Base-by-base conservation (phyloP, 2,888 invertebrate genomes). In the Drosophila nigricruria region DNA sequence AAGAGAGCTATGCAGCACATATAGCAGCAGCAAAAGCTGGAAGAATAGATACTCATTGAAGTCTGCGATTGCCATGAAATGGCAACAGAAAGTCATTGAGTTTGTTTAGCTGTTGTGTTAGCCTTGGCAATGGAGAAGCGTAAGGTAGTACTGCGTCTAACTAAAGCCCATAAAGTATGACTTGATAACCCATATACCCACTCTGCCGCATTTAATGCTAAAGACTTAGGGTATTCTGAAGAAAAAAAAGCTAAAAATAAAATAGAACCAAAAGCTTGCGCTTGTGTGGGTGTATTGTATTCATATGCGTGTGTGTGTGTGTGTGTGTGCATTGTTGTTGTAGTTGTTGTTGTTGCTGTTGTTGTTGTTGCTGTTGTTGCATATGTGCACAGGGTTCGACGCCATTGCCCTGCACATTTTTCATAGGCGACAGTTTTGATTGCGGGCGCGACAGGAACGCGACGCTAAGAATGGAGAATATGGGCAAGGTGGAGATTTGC, bases 381-480 rank as follows among this genome's bases (percentile, higher is more conserved):
- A 47, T 66, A 45, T 66, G 61, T 67, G 77, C 68, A 70, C 68
- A 70, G 68, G 70, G 71, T 64, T 70, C 59, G 89, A 73, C 79
- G 84, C 89, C 84, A 89, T 88, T 85, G 82, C 77, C 78, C 81
- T 81, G 81, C 70, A 74, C 88, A 87, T 86, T 89, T 88, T 84
- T 87, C 88, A 88, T 73, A 84, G 88, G 79, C 81, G 85, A 89
- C 89, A 88, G 86, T 89, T 87, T 85, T 88, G 89, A 87, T 88
- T 87, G 85, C 89, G 70, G 58, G 58, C 68, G 49, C 62, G 52
- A 59, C 59, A 73, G 52, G 50, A 56, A 40, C 72, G 49, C 40
- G 27, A 43, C 40, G 27, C 38, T 36, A 45, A 49, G 53, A 65
- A 60, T 59, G 62, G 36, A 57, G 60, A 63, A 75, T 60, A 49